phyloP scores from a whole-genome alignment of 2,113 vertebrate genomes.

The Parus major region DNA sequence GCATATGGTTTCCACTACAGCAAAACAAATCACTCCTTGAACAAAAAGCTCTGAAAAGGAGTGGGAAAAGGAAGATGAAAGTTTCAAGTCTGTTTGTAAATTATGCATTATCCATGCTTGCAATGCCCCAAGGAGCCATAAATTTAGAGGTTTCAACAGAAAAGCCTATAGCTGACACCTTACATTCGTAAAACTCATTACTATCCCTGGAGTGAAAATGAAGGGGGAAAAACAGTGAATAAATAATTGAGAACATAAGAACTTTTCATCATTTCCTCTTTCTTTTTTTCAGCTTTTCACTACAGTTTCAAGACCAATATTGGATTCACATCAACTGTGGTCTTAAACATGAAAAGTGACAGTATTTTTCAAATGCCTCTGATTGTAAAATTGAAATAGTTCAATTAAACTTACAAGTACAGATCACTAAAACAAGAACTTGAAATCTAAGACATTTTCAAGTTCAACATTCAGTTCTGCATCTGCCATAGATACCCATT shows the following conservation, averaged over 20 bases:
- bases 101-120: conserved; percentile 63
- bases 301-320: conserved; percentile 44
- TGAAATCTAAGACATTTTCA: neutral
- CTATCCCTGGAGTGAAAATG: conserved; percentile 62
- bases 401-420: neutral
- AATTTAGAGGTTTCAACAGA: conserved; percentile 71
- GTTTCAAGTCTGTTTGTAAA: conserved; percentile 70
- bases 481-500: neutral
- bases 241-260: conserved; percentile 74
- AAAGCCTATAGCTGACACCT: conserved; percentile 69
- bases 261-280: conserved; percentile 58
- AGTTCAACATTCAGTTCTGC: neutral
- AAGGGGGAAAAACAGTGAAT: conserved; percentile 38
- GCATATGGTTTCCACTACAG: conserved; percentile 47
- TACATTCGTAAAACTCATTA: conserved; percentile 75
- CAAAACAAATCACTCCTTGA: conserved; percentile 69
- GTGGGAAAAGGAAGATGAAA: conserved; percentile 67
- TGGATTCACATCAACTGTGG: conserved; percentile 42
- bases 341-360: conserved; percentile 10
- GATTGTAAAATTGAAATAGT: neutral
- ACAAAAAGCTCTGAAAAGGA: conserved; percentile 63
- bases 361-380: neutral
- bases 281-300: conserved; percentile 42
- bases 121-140: conserved; percentile 67
- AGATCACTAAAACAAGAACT: neutral